Evolutionary conservation across 1,140 invertebrate species (phyloP), one percentile per base, ranked within the genome.

Genomic region (Homalodisca vitripennis): DNA sequence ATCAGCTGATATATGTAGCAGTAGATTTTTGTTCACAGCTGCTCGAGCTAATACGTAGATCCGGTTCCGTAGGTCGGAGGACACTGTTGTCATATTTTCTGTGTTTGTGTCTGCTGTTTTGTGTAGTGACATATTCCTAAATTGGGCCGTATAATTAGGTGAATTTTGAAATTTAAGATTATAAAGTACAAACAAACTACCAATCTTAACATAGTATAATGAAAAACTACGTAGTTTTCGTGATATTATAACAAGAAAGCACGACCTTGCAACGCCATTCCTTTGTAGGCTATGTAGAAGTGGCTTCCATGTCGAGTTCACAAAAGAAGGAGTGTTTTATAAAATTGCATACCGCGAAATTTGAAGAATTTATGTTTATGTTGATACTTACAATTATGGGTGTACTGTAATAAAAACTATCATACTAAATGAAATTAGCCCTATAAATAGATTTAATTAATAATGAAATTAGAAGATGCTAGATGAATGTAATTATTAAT

Each of bases 211-310:
- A 10, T n/a, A n/a, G n/a, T n/a, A n/a, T n/a, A n/a, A n/a, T n/a
- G n/a, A n/a, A n/a, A n/a, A n/a, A n/a, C n/a, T n/a, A n/a, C n/a
- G n/a, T n/a, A n/a, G n/a, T n/a, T n/a, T n/a, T n/a, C n/a, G n/a
- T n/a, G n/a, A n/a, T n/a, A n/a, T n/a, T n/a, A n/a, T n/a, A n/a
- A n/a, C n/a, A n/a, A n/a, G n/a, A n/a, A 17, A 32, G 30, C 14
- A 13, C 57, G 67, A 69, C 67, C 67, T 69, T 69, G 67, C 41
- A 62, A 32, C 34, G 62, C 30, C 31, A 60, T 60, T 46, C 13
- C 67, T 69, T 69, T 69, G 51, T 60, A 69, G 67, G 67, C 67
- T 69, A 69, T 55, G 67, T 27, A 69, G 34, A 69, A 69, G 29
- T 69, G 67, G 67, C 67, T 69, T 69, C 55, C 55, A 69, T 69